phyloP scores from a whole-genome alignment of 2,113 vertebrate species.

The Nanorana parkeri region DNA sequence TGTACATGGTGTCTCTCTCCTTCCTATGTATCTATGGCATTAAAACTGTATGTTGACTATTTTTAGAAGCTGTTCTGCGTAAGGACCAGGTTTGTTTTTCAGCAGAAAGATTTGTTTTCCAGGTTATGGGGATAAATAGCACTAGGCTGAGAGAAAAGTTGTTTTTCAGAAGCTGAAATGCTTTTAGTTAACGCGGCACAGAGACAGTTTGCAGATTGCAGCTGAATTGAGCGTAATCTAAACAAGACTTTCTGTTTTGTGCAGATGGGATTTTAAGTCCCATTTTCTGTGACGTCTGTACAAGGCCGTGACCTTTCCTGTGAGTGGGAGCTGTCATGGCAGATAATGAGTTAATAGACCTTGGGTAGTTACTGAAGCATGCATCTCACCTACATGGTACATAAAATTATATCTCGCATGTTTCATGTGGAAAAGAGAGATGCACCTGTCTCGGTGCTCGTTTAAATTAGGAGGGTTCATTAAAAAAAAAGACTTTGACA shows the following conservation, averaged over 20 bases:
- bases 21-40: conserved; percentile 33
- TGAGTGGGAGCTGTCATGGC: neutral
- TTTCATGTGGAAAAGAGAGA: neutral
- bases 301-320: conserved; percentile 11
- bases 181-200: neutral
- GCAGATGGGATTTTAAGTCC: neutral
- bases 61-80: conserved; percentile 26
- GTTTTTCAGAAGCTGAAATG: conserved; percentile 17
- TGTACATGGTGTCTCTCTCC: neutral
- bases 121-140: conserved; percentile 29
- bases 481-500: no score
- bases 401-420: neutral
- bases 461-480: no score
- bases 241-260: conserved; percentile 16
- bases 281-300: neutral
- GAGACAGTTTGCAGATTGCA: neutral
- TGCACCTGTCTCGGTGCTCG: no score
- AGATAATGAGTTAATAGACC: conserved; percentile 16
- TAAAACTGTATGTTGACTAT: conserved; percentile 33
- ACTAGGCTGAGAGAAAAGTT: conserved; percentile 33
- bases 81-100: conserved; percentile 44
- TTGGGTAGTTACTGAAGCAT: neutral
- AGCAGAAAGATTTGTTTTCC: conserved; percentile 31
- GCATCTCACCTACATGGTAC: conserved; percentile 6
- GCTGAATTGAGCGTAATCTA: conserved; percentile 12